Percentiles rank a stretch among this genome's conserved stretches.
Conservation (phyloP, 2,797 vertebrate genomes). For the Danio albolineatus region DNA sequence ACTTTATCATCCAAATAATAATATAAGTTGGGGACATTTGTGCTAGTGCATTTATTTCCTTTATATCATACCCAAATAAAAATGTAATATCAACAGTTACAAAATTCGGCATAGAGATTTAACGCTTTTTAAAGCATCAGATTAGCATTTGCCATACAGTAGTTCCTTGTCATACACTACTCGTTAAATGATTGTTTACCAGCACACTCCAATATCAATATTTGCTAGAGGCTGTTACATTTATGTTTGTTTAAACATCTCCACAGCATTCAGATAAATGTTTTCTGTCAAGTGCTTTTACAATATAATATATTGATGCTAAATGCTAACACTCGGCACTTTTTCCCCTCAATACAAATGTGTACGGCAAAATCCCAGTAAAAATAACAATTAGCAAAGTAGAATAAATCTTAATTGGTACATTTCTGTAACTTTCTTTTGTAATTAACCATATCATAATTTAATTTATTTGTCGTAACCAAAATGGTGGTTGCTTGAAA, state of each 20-base stretch:
- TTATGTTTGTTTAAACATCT: background rate
- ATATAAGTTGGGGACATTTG: background rate
- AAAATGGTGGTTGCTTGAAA: background rate
- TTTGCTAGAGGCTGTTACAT: background rate
- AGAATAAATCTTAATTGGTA: no score
- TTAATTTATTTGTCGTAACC: background rate
- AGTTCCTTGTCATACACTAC: background rate
- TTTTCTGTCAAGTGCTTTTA: background rate
- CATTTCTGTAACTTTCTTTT: background rate
- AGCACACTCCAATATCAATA: background rate
- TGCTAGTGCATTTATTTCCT: background rate
- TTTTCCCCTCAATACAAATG: background rate
- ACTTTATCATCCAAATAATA: background rate
- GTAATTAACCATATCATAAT: background rate
- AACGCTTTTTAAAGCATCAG: background rate
- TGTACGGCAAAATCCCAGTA: no score
- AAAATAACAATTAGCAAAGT: no score
- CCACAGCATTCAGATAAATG: background rate
- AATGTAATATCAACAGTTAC: background rate
- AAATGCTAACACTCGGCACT: background rate
- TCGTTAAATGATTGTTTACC: background rate
- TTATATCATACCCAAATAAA: background rate
- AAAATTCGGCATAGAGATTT: background rate
- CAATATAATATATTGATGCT: background rate
- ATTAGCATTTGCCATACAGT: background rate